These are phyloP conservation scores for Sphaerolaimus hirsutus DNA, from an alignment of 2,888 invertebrate species.

Conservation along the genomic window DNA sequence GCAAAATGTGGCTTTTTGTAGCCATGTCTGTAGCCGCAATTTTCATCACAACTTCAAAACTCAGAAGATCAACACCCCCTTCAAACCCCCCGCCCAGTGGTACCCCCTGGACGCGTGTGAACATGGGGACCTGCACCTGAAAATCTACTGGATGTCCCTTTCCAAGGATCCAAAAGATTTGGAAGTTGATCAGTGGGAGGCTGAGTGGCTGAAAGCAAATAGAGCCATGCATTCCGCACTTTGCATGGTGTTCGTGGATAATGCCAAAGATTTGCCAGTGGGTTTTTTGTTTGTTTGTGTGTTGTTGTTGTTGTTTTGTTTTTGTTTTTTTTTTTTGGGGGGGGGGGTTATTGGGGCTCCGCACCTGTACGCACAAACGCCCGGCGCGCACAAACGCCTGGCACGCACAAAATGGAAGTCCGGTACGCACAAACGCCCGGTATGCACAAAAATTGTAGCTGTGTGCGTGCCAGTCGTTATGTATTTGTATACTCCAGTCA, in stretches of 20 bases:
- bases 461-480: no score
- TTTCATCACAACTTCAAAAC: background rate
- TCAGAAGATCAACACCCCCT: background rate
- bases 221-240: slow-evolving; percentile 29
- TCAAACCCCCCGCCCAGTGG: slow-evolving; percentile 43
- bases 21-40: background rate
- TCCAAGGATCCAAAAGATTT: slow-evolving; percentile 46
- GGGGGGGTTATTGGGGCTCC: no score
- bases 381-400: no score
- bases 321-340: no score
- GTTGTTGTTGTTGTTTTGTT: background rate
- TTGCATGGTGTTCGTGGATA: slow-evolving; percentile 67
- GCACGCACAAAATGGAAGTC: no score
- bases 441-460: no score
- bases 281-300: background rate
- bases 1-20: no score
- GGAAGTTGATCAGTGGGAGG: slow-evolving; percentile 30
- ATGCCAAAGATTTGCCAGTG: slow-evolving; percentile 67
- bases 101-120: slow-evolving; percentile 76
- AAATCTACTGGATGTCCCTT: slow-evolving; percentile 64
- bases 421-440: no score
- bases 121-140: slow-evolving; percentile 70
- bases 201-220: slow-evolving; percentile 11
- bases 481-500: no score
- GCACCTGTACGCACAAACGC: no score